Evolutionary conservation across 2,888 invertebrate species (phyloP).

Genomic region (Tenthredo distinguenda): DNA sequence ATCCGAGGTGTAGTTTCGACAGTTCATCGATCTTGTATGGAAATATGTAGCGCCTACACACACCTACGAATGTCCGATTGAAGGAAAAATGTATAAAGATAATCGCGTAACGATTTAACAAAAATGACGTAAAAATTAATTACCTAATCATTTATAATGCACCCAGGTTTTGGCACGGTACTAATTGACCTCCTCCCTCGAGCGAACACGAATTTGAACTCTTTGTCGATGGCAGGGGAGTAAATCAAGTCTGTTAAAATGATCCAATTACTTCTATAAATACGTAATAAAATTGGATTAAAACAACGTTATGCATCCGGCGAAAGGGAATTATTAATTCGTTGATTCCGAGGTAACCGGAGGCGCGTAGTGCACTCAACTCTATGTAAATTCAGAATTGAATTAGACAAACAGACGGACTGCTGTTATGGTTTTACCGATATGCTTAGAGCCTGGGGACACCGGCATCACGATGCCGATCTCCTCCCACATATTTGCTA

Average conservation of each 20-base stretch:
- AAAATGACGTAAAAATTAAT: neutral
- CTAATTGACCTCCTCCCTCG: neutral
- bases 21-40: neutral
- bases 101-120: neutral
- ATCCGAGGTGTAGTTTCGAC: neutral
- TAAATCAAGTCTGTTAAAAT: slow-evolving; percentile 8
- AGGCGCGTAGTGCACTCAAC: neutral
- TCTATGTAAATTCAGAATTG: neutral
- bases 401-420: slow-evolving; percentile 14
- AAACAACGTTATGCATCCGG: neutral
- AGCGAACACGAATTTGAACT: neutral
- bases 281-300: slow-evolving; percentile 1
- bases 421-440: slow-evolving; percentile 16
- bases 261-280: slow-evolving; percentile 8
- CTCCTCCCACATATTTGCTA: neutral
- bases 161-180: neutral
- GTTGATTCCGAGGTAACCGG: neutral
- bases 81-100: neutral
- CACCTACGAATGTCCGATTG: neutral
- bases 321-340: slow-evolving; percentile 18
- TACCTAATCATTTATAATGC: neutral
- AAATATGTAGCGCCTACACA: neutral
- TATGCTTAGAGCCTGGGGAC: neutral
- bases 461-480: neutral
- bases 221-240: neutral